Percentiles rank a stretch among this genome's conserved stretches.
phyloP scores from a whole-genome alignment of 2,888 invertebrate genomes.

The Uropetala carovei region DNA sequence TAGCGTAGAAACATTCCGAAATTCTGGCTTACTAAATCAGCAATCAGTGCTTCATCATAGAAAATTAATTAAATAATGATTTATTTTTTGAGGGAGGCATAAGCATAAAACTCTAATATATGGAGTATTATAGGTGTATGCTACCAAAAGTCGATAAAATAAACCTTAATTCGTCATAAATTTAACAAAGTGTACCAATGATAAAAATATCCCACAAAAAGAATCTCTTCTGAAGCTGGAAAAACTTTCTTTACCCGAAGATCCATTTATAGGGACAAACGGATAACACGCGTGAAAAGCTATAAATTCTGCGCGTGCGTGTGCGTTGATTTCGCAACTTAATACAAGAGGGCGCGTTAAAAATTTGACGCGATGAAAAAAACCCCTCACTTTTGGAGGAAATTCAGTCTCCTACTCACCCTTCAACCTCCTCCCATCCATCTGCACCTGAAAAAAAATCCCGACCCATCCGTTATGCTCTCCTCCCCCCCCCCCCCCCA shows the following conservation, averaged over 20 bases:
- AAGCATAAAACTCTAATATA: too few species aligned
- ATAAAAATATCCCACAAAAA: too few species aligned
- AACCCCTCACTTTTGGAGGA: not conserved
- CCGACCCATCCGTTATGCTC: conserved; percentile 20
- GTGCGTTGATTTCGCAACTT: conserved; percentile 38
- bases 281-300: not conserved
- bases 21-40: too few species aligned
- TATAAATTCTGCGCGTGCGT: not conserved
- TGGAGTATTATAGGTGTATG: too few species aligned
- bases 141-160: too few species aligned
- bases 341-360: conserved; percentile 48
- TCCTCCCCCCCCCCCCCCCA: conserved; percentile 36
- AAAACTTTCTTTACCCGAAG: not conserved
- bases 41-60: too few species aligned
- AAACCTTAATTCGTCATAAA: too few species aligned
- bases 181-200: too few species aligned
- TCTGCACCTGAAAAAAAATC: conserved; percentile 52
- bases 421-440: conserved; percentile 51
- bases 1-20: too few species aligned
- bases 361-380: conserved; percentile 35
- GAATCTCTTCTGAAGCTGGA: too few species aligned
- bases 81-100: too few species aligned
- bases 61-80: too few species aligned
- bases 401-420: conserved; percentile 34
- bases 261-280: not conserved